Conservation (phyloP, 2,113 vertebrate species). For the Paramormyrops kingsleyae region DNA sequence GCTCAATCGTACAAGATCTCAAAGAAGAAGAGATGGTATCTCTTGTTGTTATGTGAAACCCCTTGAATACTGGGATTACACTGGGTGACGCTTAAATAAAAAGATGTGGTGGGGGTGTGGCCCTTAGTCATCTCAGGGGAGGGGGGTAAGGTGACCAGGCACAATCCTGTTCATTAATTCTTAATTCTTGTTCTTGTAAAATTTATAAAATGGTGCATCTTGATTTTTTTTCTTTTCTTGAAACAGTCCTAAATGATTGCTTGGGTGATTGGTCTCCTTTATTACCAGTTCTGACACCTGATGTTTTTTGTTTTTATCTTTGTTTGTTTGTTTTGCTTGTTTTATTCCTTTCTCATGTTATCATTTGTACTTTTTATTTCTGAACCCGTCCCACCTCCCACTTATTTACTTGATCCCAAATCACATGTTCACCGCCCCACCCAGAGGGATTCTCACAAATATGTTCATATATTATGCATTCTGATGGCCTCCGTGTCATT, state of each 20-base stretch:
- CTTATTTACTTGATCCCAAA: background rate
- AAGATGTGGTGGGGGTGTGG: background rate
- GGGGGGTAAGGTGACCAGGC: background rate
- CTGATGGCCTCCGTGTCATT: background rate
- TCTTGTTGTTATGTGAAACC: background rate
- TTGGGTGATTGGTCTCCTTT: background rate
- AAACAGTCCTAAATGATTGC: background rate
- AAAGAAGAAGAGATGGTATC: background rate
- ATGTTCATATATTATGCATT: background rate
- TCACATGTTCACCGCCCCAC: background rate
- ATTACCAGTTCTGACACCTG: background rate
- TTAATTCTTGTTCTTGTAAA: background rate
- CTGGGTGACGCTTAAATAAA: background rate
- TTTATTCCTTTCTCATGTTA: background rate
- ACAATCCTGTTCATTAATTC: background rate
- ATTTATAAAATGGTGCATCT: background rate
- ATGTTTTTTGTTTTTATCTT: background rate
- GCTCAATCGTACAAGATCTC: background rate
- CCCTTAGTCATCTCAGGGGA: background rate
- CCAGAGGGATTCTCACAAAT: background rate
- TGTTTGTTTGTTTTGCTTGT: background rate
- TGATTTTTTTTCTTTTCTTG: background rate
- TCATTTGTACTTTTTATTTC: background rate
- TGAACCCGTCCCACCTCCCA: background rate
- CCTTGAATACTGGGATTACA: too few species aligned